These are phyloP conservation scores for Eretmocerus hayati DNA, from an alignment of 2,888 invertebrate species.

Conservation along the genomic window DNA sequence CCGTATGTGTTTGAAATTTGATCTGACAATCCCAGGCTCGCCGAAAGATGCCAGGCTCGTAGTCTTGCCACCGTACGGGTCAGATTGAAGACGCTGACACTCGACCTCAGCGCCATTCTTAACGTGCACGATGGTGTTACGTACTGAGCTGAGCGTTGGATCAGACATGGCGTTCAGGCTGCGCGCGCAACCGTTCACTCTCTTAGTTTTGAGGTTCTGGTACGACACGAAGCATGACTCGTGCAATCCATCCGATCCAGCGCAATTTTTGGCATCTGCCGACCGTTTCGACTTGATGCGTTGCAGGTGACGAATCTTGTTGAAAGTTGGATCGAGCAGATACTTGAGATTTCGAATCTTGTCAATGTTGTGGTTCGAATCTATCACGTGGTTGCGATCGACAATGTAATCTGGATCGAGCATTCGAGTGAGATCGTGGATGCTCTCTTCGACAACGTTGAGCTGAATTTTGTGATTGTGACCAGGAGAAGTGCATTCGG, in stretches of 20 bases:
- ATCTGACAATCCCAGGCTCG: too few relatives aligned
- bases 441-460: slow-evolving; percentile 38
- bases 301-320: slow-evolving; percentile 38
- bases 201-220: slow-evolving; percentile 33
- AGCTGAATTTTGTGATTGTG: slow-evolving; percentile 24
- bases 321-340: slow-evolving; percentile 40
- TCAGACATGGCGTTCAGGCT: slow-evolving; percentile 40
- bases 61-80: too few relatives aligned
- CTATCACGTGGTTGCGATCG: slow-evolving; percentile 38
- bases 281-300: slow-evolving; percentile 35
- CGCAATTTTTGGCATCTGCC: slow-evolving; percentile 27
- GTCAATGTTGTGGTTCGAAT: slow-evolving; percentile 42
- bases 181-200: slow-evolving; percentile 4
- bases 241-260: slow-evolving; percentile 31
- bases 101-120: too few relatives aligned
- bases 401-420: slow-evolving; percentile 39
- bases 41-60: too few relatives aligned
- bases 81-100: too few relatives aligned
- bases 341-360: slow-evolving; percentile 40
- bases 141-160: slow-evolving; percentile 35
- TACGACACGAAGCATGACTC: slow-evolving; percentile 40
- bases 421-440: slow-evolving; percentile 41
- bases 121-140: too few relatives aligned
- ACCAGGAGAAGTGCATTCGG: slow-evolving; percentile 20
- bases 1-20: too few relatives aligned